These are phyloP conservation scores for Parambassis ranga DNA, from an alignment of 2,797 vertebrate species.

Conservation along the genomic window DNA sequence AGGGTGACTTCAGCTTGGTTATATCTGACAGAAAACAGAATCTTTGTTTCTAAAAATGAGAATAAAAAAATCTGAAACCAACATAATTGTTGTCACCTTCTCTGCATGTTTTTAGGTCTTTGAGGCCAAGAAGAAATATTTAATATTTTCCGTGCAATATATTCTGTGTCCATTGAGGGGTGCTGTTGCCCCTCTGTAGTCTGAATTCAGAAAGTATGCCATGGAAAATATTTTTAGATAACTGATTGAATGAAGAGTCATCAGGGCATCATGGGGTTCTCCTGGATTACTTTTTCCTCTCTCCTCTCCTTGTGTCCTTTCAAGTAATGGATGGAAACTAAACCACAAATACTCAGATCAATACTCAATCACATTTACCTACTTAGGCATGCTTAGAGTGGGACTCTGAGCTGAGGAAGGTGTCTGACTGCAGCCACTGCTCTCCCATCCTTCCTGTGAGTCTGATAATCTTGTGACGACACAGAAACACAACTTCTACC, in stretches of 20 bases:
- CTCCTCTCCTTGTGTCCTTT: slow-evolving; percentile 33
- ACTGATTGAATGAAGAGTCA: slow-evolving; percentile 38
- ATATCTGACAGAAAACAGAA: slow-evolving; percentile 56
- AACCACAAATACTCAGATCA: slow-evolving; percentile 41
- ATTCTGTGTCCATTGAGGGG: slow-evolving; percentile 48
- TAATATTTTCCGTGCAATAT: not conserved
- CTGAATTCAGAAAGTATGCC: slow-evolving; percentile 37
- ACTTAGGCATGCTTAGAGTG: slow-evolving; percentile 43
- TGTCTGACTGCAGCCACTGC: slow-evolving; percentile 6
- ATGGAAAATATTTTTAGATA: slow-evolving; percentile 43
- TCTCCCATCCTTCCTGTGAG: not conserved
- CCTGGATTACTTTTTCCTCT: slow-evolving; percentile 15
- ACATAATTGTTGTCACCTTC: not conserved
- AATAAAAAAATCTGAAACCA: slow-evolving; percentile 54
- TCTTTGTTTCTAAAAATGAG: slow-evolving; percentile 52
- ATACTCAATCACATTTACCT: slow-evolving; percentile 73
- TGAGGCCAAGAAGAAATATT: no score
- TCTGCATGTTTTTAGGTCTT: slow-evolving; percentile 1
- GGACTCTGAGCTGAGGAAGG: slow-evolving; percentile 37
- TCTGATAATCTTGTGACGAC: slow-evolving; percentile 19
- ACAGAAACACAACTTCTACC: slow-evolving; percentile 39
- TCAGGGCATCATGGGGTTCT: slow-evolving; percentile 17
- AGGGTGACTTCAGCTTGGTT: slow-evolving; percentile 46
- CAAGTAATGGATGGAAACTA: slow-evolving; percentile 16
- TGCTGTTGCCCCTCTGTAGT: slow-evolving; percentile 46